Base-by-base conservation (phyloP, 2,113 vertebrate genomes). In the Archilochus colubris region DNA sequence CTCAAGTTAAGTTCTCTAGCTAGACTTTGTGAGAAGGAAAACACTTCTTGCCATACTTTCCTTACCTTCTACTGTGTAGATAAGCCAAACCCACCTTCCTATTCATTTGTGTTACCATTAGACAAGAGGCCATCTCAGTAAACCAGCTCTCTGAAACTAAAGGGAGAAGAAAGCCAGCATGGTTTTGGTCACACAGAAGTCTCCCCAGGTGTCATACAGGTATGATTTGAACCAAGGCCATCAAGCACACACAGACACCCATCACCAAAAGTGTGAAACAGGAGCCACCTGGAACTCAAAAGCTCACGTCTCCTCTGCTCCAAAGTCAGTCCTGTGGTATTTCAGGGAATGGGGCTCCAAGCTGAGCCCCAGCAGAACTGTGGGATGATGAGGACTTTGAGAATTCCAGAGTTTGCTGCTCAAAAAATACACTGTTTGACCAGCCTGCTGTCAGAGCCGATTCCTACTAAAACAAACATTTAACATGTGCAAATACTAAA, bases 401-500 rank as follows among this genome's bases (percentile, higher is more conserved):
- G 72, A 83, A 93, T 81, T 91, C 48, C 51, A 64, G 72, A 36
- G 46, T 58, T 67, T 74, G 61, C 82, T 90, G 79, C 79, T 96
- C 72, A 88, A 94, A 88, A 95, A 96, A 73, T 13, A 84, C 63
- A 48, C 68, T 81, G 62, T 93, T 92, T 48, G 82, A 94, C 91
- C 94, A 94, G 94, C n/a, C 93, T 80, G 78, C 87, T 94, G 78
- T 87, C 84, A 89, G 87, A 94, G 80, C 63, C 2, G 3, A 79
- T 85, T 94, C 87, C 89, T 91, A 92, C 93, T 95, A 96, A 96
- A 93, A 88, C 73, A 94, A 96, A 96, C 94, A 96, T 74, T 88
- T 55, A 90, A 96, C 96, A 96, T 95, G 95, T 96, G 95, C 88
- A 96, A 96, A 96, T 88, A 93, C 92, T 96, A 96, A 96, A 94